Evolutionary conservation across 2,113 vertebrate genomes (phyloP).

Genomic region (Trematocara unimaculatum): DNA sequence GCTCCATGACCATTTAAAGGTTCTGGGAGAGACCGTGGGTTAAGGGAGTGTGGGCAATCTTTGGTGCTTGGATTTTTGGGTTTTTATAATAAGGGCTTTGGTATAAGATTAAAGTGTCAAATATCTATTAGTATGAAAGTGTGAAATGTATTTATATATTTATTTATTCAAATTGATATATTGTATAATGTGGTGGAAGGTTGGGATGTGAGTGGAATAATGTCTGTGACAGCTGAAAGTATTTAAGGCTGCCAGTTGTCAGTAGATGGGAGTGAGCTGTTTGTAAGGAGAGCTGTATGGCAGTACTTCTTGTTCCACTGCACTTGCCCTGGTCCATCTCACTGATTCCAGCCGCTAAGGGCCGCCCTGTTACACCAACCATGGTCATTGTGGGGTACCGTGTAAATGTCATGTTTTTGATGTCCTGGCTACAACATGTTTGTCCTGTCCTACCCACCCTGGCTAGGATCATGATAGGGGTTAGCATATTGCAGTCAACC

Average conservation of each 20-base stretch:
- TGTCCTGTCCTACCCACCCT: background rate
- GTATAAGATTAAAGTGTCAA: background rate
- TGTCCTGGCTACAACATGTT: background rate
- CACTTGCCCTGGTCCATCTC: background rate
- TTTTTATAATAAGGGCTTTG: background rate
- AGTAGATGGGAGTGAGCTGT: background rate
- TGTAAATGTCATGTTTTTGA: background rate
- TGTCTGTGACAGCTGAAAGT: background rate
- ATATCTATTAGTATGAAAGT: background rate
- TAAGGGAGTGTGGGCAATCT: background rate
- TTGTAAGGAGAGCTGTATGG: background rate
- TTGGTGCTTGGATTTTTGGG: background rate
- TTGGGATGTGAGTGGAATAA: background rate
- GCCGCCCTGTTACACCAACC: background rate
- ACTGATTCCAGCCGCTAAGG: background rate
- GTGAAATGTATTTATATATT: rapidly evolving
- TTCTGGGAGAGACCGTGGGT: background rate
- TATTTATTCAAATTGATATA: background rate
- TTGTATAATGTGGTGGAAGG: background rate
- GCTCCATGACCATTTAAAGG: background rate
- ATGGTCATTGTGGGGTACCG: background rate
- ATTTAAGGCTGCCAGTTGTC: background rate
- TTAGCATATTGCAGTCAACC: background rate
- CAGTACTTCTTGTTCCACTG: background rate
- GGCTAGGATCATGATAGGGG: background rate